Percentiles rank a stretch among this genome's conserved stretches.
phyloP scores from a whole-genome alignment of 2,797 vertebrate genomes.

The Oceanodroma leucorhoa region DNA sequence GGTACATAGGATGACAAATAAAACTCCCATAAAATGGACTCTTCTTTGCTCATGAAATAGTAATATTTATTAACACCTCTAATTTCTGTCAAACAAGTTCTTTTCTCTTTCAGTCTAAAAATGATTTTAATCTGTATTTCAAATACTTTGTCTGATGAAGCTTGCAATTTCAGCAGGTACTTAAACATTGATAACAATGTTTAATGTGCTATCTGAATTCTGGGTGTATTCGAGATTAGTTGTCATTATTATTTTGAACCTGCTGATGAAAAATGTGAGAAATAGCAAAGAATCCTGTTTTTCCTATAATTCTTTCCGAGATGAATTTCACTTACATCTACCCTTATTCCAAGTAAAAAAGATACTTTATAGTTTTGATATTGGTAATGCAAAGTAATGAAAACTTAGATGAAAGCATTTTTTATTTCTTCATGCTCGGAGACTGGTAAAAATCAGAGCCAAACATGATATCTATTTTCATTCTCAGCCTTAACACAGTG shows the following conservation, averaged over 20 bases:
- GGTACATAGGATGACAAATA: not conserved
- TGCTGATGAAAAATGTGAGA: not conserved
- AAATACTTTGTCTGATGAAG: not conserved
- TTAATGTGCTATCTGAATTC: not conserved
- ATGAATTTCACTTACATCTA: not conserved
- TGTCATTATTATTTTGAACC: not conserved
- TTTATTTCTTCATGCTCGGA: not conserved
- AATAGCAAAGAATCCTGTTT: not conserved
- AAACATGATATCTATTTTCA: not conserved
- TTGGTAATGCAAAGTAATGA: not conserved
- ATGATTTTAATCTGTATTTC: constrained; percentile 19
- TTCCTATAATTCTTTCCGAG: not conserved
- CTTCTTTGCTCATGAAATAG: not conserved
- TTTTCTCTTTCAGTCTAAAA: not conserved
- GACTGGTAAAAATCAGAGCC: not conserved
- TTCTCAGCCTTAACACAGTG: not conserved
- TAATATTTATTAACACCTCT: constrained; percentile 15
- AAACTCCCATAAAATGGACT: not conserved
- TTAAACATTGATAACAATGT: not conserved
- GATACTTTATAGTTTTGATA: not conserved
- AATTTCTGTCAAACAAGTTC: not conserved
- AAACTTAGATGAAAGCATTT: not conserved
- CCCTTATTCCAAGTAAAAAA: not conserved
- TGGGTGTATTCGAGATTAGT: not conserved
- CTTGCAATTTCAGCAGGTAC: not conserved